These are phyloP conservation scores for Epinotia nisella DNA, from an alignment of 2,888 invertebrate genomes.

Conservation along the genomic window DNA sequence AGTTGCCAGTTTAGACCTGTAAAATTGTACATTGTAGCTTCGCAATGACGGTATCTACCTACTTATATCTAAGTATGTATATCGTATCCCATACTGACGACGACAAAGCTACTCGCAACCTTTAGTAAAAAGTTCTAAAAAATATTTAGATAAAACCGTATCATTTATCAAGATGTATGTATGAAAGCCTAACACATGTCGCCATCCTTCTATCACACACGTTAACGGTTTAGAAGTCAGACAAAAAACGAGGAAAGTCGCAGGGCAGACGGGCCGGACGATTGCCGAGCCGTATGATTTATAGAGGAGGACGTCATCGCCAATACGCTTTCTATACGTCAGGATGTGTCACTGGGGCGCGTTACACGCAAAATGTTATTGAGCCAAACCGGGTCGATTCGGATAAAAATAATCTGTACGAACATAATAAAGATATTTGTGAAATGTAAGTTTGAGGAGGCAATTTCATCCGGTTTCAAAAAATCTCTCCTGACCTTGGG, in stretches of 20 bases:
- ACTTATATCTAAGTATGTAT: too few species aligned
- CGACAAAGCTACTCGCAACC: constrained; percentile 3
- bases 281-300: constrained; percentile 81
- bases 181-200: constrained; percentile 65
- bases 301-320: constrained; percentile 79
- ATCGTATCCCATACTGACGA: neutral
- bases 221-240: constrained; percentile 73
- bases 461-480: too few species aligned
- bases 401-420: neutral
- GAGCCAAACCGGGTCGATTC: neutral
- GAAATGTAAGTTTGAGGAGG: too few species aligned
- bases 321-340: constrained; percentile 82
- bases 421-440: too few species aligned
- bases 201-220: constrained; percentile 72
- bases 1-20: too few species aligned
- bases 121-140: constrained; percentile 18
- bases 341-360: constrained; percentile 63
- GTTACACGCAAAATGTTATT: constrained; percentile 19
- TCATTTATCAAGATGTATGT: constrained; percentile 63
- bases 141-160: constrained; percentile 43
- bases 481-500: too few species aligned
- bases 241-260: constrained; percentile 81
- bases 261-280: constrained; percentile 71
- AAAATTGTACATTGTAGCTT: too few species aligned
- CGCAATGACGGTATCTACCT: too few species aligned